Base-by-base conservation (phyloP, 2,888 invertebrate genomes). In the Anthophora plumipes region DNA sequence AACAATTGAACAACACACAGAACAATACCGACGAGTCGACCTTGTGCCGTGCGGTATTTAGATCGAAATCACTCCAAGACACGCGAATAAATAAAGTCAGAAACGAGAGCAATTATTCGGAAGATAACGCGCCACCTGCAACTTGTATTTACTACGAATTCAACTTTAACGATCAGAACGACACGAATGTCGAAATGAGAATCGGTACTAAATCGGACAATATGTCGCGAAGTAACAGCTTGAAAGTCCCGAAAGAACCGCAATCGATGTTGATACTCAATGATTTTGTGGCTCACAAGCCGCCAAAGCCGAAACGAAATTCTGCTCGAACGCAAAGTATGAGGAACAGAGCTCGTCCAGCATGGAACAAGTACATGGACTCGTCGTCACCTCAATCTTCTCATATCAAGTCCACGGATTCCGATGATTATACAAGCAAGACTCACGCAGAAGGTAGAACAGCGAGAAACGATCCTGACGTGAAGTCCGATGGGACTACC, bases 251-350 rank as follows among this genome's bases (percentile, higher is more conserved):
- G 0, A 88, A 88, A 17, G 91, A 89, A 22, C 92, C 92, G 7
- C 91, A 92, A 17, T 91, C 92, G 20, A 90, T 91, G 90, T 73
- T 91, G 31, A 91, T 92, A 39, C 60, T 92, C 9, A 94, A 92
- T 89, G 94, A 90, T 84, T 94, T 88, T 89, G 95, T 96, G 0
- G 95, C 96, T 0, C 96, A 97, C 86, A 97, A 97, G 88, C 97
- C 96, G 0, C 97, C 96, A 0, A 96, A 96, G 91, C 96, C 96
- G 0, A 92, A 92, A 48, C 84, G 91, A 68, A 92, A 90, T 64
- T 91, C 91, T 0, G 85, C 89, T 0, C 88, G 92, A 0, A 91
- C 92, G 0, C 92, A 92, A 60, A 92, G 92, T 31, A 92, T 92
- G 92, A 84, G 92, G 17, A 92, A 92, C 74, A 87, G 92, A 25